A percentile compares a stretch with the other conserved stretches of the same genome.
Conservation (phyloP, 2,113 vertebrate species). For the Halichoeres trimaculatus region DNA sequence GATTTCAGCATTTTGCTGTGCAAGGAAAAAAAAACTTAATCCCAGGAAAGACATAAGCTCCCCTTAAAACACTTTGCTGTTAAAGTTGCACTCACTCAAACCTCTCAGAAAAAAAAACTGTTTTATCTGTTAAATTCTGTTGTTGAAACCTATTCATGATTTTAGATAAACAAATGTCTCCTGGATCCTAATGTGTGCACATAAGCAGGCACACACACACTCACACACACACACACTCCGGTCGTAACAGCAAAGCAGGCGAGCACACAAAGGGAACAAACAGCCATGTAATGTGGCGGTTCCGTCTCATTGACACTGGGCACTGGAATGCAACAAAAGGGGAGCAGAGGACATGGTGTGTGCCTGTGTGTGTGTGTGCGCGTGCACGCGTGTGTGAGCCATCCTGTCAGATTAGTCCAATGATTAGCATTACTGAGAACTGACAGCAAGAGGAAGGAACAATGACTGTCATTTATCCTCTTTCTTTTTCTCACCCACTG, state of each 20-base stretch:
- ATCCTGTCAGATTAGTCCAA: constrained; percentile 82
- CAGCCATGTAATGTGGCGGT: constrained; percentile 84
- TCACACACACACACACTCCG: constrained; percentile 20
- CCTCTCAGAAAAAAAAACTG: too few species aligned
- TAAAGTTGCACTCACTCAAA: too few species aligned
- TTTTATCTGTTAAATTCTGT: too few species aligned
- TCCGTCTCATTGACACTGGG: constrained; percentile 80
- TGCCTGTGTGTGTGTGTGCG: constrained; percentile 43
- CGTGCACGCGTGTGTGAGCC: constrained; percentile 49
- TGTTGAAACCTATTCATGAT: too few species aligned
- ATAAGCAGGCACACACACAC: constrained; percentile 33
- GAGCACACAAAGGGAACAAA: constrained; percentile 82
- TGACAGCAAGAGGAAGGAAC: constrained; percentile 81
- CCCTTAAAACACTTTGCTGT: too few species aligned
- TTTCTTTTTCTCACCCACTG: constrained; percentile 61
- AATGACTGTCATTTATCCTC: constrained; percentile 83
- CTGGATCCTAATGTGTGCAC: background rate
- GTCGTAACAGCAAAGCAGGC: constrained; percentile 73
- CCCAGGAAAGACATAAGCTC: too few species aligned
- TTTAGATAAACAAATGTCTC: background rate
- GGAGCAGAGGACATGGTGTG: constrained; percentile 4
- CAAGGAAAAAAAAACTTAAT: too few species aligned
- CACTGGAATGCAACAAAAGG: constrained; percentile 69
- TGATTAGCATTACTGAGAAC: constrained; percentile 86
- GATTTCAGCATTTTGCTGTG: too few species aligned